These are phyloP conservation scores for Phoxinus dragarum DNA, from an alignment of 2,797 vertebrate species.

Conservation along the genomic window DNA sequence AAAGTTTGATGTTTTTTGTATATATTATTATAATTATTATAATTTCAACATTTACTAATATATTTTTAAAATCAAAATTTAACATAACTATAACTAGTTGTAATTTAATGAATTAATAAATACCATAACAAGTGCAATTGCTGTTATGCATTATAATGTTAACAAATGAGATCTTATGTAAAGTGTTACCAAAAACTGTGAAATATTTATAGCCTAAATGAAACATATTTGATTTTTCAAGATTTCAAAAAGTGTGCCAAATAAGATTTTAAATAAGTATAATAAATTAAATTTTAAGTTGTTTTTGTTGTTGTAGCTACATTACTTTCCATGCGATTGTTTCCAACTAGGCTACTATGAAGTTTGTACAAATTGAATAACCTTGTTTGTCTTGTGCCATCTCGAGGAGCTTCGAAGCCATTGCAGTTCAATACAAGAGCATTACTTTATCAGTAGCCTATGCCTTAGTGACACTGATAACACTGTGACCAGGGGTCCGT, in stretches of 20 bases:
- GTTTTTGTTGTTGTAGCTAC: too few species aligned
- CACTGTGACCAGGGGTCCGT: too few species aligned
- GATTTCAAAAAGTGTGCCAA: not conserved
- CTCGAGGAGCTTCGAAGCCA: not conserved
- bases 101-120: not conserved
- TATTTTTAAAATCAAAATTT: not conserved
- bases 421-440: not conserved
- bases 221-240: not conserved
- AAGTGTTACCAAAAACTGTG: not conserved
- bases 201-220: not conserved
- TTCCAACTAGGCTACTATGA: not conserved
- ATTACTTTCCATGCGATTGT: not conserved
- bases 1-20: too few species aligned
- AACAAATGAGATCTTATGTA: not conserved
- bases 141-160: not conserved
- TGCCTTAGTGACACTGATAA: not conserved
- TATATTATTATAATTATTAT: not conserved
- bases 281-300: not conserved
- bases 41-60: not conserved
- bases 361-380: not conserved
- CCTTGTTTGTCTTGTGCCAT: conserved; percentile 3
- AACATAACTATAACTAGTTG: too few species aligned
- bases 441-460: not conserved
- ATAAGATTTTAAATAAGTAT: not conserved
- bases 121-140: not conserved